Evolutionary conservation across 35 echinoderm and acorn worm genomes (phyloP), one percentile per base, ranked within the genome.

Genomic region (Antedon bifida): DNA sequence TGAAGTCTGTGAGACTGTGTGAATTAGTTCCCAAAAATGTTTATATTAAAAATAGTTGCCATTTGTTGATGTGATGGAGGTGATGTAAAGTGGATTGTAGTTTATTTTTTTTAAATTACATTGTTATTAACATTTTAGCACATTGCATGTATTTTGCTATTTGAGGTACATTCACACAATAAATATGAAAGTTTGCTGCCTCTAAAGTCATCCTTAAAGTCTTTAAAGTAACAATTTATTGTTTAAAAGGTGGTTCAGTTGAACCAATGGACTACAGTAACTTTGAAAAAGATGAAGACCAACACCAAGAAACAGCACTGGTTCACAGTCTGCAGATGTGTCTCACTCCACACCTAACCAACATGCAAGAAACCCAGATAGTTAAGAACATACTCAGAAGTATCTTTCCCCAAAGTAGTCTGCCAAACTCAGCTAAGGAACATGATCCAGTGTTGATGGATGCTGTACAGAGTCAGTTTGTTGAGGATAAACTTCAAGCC

Each of bases 391-490:
- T 90, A 1, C 75, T 99, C 3, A 82, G 91, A 11, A 82, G 85
- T 79, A 80, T 99, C 77, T 99, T 97, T 76, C 95, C 95, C 30
- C 64, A 82, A 78, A 78, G 88, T 42, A 51, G 74, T 35, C 30
- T 76, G 28, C 88, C 87, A 29, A 55, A 84, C 0, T 85, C 84
- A 0, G 82, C 81, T 4, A 83, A 88, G 8, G 88, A 99, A 31
- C 91, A 99, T 81, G 95, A 99, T 28, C 95, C 95, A 0, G 90
- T 90, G 23, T 77, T 99, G 75, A 77, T 93, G 31, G 90, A 99
- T 78, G 88, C 95, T 17, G 88, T 93, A 32, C 95, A 99, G 88
- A 90, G 75, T 30, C 95, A 99, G 85, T 92, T 99, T 90, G 88
- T 92, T 46, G 83, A 88, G 32, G 95, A 99, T 77, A 90, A 88